These are phyloP conservation scores for Ectropis crepuscularia DNA, from an alignment of 2,888 invertebrate genomes.

Conservation along the genomic window DNA sequence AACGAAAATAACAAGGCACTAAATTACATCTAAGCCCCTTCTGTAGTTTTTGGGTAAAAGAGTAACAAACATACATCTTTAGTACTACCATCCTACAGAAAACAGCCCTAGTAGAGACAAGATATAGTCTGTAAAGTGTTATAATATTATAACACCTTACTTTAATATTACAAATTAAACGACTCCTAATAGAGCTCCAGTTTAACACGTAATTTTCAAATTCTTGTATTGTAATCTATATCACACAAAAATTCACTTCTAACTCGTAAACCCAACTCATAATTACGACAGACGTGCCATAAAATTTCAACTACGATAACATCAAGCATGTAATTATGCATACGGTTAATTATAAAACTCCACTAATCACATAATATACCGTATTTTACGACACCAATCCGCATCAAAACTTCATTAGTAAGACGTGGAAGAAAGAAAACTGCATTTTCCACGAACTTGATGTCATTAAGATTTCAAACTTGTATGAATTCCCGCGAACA, in stretches of 20 bases:
- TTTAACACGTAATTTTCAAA: background rate
- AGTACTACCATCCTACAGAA: too few species aligned
- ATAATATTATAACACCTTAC: too few species aligned
- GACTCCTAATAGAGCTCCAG: too few species aligned
- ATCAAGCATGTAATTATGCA: constrained; percentile 14
- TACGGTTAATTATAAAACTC: constrained; percentile 7
- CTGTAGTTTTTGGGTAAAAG: too few species aligned
- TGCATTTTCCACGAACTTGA: constrained; percentile 38
- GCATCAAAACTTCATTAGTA: constrained; percentile 18
- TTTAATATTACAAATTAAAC: too few species aligned
- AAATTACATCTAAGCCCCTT: too few species aligned
- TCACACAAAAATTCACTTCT: background rate
- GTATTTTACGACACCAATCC: constrained; percentile 16
- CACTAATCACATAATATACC: constrained; percentile 14
- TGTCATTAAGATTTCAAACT: constrained; percentile 72
- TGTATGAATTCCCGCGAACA: constrained; percentile 57
- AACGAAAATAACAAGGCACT: too few species aligned
- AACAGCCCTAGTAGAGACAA: too few species aligned
- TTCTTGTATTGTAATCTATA: too few species aligned
- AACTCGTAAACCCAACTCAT: constrained; percentile 7
- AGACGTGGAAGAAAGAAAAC: constrained; percentile 30
- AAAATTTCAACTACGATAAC: constrained; percentile 12
- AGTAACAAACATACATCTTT: too few species aligned
- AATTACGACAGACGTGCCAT: constrained; percentile 7
- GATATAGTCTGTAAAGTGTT: too few species aligned